Evolutionary conservation across 2,797 vertebrate genomes (phyloP).

Genomic region (Sebastes itinus): DNA sequence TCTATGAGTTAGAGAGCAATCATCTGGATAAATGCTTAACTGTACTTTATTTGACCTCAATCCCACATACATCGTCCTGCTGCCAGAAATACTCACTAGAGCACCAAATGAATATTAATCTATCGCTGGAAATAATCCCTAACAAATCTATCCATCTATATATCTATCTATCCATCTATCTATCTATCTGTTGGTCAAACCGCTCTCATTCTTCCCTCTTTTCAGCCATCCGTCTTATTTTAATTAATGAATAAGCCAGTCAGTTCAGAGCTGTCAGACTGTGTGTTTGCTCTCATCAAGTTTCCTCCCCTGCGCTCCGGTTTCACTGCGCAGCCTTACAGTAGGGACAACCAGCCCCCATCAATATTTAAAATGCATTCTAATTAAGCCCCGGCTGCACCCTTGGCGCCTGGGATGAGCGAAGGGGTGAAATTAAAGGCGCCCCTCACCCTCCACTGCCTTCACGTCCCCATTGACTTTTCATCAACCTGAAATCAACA

Average conservation of each 20-base stretch:
- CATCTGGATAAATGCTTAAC: no score
- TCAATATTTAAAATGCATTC: slow-evolving; percentile 79
- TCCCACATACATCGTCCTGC: no score
- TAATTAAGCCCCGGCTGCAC: slow-evolving; percentile 70
- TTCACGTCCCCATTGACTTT: slow-evolving; percentile 34
- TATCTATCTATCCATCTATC: not conserved
- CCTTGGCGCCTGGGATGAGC: slow-evolving; percentile 39
- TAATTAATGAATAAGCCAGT: slow-evolving; percentile 71
- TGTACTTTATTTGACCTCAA: no score
- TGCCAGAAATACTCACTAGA: no score
- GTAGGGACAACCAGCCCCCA: slow-evolving; percentile 60
- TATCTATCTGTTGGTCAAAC: not conserved
- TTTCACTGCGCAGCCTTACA: slow-evolving; percentile 63
- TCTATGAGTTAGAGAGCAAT: no score
- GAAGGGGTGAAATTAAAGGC: slow-evolving; percentile 60
- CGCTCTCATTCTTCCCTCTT: slow-evolving; percentile 12
- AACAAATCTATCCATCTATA: not conserved
- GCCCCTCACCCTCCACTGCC: slow-evolving; percentile 35
- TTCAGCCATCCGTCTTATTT: slow-evolving; percentile 49
- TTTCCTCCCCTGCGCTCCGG: slow-evolving; percentile 63
- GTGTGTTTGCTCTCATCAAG: slow-evolving; percentile 62
- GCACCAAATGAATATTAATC: no score
- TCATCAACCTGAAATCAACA: slow-evolving; percentile 55
- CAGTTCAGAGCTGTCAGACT: slow-evolving; percentile 63
- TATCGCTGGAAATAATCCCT: no score